A percentile compares a stretch with the other conserved stretches of the same genome.
Conservation (phyloP, 1,140 invertebrate genomes). For the Lycorma delicatula region DNA sequence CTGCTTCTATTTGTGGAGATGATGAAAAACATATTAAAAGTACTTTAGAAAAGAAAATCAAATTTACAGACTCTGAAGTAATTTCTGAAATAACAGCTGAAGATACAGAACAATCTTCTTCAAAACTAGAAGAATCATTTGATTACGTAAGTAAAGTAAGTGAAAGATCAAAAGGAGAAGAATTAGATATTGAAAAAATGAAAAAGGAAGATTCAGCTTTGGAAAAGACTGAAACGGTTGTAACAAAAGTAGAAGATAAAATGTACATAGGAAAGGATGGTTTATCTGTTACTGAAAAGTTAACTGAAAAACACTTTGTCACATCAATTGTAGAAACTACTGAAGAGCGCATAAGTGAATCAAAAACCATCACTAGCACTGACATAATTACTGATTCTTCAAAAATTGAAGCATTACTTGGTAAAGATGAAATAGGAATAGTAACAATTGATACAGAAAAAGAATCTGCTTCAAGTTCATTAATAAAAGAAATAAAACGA, state of each 20-base stretch:
- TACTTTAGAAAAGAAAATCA: constrained; percentile 4
- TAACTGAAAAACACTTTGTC: constrained; percentile 7
- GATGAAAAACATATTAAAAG: constrained; percentile 25
- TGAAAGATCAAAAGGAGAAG: not conserved
- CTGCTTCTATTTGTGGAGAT: constrained; percentile 27
- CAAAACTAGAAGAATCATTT: constrained; percentile 8
- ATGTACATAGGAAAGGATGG: constrained; percentile 27
- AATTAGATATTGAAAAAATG: constrained; percentile 4
- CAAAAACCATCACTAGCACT: not conserved
- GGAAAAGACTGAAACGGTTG: constrained; percentile 16
- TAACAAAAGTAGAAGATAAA: constrained; percentile 28
- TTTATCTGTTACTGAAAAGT: constrained; percentile 17
- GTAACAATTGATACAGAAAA: not conserved
- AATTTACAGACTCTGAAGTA: not conserved
- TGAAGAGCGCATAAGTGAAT: constrained; percentile 4
- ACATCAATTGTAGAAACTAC: constrained; percentile 1
- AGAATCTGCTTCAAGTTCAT: not conserved
- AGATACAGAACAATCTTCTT: not conserved
- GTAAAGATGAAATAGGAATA: not conserved
- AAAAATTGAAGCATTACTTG: constrained; percentile 2
- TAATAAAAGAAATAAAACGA: constrained; percentile 14
- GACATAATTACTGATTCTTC: not conserved
- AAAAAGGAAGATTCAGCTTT: constrained; percentile 13
- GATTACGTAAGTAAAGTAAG: not conserved
- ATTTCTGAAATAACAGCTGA: not conserved